Conservation (phyloP, 2,797 vertebrate species). For the Xyrichtys novacula region DNA sequence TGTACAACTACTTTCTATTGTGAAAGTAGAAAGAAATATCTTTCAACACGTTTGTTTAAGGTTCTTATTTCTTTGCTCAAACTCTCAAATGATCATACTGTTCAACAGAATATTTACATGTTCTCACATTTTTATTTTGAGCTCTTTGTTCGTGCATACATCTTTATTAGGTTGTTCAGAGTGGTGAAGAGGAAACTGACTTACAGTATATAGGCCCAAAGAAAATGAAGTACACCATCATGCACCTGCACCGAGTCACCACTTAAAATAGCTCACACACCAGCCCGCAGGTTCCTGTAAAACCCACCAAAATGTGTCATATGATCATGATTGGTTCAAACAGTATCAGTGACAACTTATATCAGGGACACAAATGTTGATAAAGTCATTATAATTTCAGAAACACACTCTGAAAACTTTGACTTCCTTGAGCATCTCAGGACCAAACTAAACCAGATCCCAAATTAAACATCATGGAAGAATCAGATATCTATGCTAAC, state of each 20-base stretch:
- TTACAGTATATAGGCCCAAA: too few relatives aligned
- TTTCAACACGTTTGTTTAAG: too few relatives aligned
- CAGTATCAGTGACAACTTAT: neutral
- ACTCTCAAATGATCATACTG: too few relatives aligned
- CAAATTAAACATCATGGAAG: slow-evolving; percentile 6
- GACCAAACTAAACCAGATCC: neutral
- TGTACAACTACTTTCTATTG: too few relatives aligned
- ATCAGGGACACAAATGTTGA: neutral
- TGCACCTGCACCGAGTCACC: neutral
- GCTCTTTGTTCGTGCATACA: too few relatives aligned
- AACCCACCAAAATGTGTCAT: too few relatives aligned
- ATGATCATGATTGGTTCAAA: neutral
- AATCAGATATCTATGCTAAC: slow-evolving; percentile 9
- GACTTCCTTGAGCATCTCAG: neutral
- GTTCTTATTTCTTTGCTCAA: too few relatives aligned
- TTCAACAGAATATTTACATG: too few relatives aligned
- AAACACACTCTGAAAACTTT: neutral
- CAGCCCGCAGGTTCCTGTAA: neutral
- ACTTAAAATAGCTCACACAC: neutral
- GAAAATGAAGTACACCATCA: neutral
- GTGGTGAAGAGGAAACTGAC: too few relatives aligned
- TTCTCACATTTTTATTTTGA: too few relatives aligned
- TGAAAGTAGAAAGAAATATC: too few relatives aligned
- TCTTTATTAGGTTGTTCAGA: too few relatives aligned
- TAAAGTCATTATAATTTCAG: neutral